phyloP scores from a whole-genome alignment of 2,888 invertebrate genomes.

The Aproaerema taeniolella region DNA sequence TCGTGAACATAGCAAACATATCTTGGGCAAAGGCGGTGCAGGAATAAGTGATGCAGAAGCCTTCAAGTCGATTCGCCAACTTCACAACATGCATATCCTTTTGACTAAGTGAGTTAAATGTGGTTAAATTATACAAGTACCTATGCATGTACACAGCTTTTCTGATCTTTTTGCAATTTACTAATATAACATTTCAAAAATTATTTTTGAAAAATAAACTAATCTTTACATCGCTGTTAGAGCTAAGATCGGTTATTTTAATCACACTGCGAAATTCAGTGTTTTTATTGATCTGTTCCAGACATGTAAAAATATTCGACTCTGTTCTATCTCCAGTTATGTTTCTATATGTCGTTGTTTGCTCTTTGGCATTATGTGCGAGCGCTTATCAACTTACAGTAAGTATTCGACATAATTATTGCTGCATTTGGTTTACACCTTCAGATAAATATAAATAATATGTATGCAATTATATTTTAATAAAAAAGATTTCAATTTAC shows the following conservation, averaged over 20 bases:
- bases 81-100: conserved; percentile 45
- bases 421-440: background rate
- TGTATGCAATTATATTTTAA: too few relatives aligned
- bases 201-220: too few relatives aligned
- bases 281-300: conserved; percentile 28
- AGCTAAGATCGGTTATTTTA: too few relatives aligned
- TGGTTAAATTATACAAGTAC: too few relatives aligned
- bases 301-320: conserved; percentile 53
- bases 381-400: conserved; percentile 61
- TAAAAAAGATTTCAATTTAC: too few relatives aligned
- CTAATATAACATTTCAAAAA: too few relatives aligned
- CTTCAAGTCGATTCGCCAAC: conserved; percentile 28
- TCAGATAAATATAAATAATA: too few relatives aligned
- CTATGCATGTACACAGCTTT: too few relatives aligned
- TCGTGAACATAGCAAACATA: conserved; percentile 46
- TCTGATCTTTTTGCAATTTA: too few relatives aligned
- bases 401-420: conserved; percentile 22
- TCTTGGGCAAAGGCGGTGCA: conserved; percentile 31
- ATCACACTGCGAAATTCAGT: background rate
- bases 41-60: conserved; percentile 30
- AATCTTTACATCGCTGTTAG: too few relatives aligned
- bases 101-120: too few relatives aligned
- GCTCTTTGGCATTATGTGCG: conserved; percentile 57
- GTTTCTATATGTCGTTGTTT: conserved; percentile 60
- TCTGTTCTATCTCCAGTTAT: conserved; percentile 60